A percentile compares a stretch with the other conserved stretches of the same genome.
Evolutionary conservation across 2,888 invertebrate genomes (phyloP).

Genomic region (Hydrotaea diabolus): DNA sequence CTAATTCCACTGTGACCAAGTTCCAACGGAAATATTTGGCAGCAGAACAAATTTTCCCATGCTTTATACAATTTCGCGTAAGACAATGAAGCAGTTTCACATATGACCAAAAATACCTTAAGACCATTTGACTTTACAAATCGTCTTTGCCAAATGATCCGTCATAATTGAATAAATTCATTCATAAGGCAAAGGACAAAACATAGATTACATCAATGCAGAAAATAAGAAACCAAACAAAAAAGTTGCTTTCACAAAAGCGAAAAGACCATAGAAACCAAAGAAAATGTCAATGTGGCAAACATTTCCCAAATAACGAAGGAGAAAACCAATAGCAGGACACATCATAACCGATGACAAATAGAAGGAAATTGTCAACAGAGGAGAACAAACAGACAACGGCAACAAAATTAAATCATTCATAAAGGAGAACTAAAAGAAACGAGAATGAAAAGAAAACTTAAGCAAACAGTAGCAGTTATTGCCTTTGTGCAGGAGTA

Average conservation of each 20-base stretch:
- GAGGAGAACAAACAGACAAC: not conserved
- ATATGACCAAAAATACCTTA: conserved; percentile 35
- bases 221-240: conserved; percentile 26
- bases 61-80: conserved; percentile 1
- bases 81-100: not conserved
- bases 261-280: conserved; percentile 52
- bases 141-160: conserved; percentile 55
- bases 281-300: conserved; percentile 28
- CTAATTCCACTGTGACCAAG: not conserved
- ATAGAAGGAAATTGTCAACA: conserved; percentile 32
- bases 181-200: conserved; percentile 42
- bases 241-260: conserved; percentile 1
- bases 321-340: conserved; percentile 13
- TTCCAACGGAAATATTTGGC: not conserved
- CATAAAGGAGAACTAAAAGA: conserved; percentile 4
- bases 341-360: conserved; percentile 49
- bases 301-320: not conserved
- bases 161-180: conserved; percentile 57
- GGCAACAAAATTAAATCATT: not conserved
- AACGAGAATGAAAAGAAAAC: conserved; percentile 17
- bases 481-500: conserved; percentile 48
- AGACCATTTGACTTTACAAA: conserved; percentile 53
- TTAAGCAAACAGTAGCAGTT: conserved; percentile 65
- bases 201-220: conserved; percentile 55
- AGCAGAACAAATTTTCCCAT: conserved; percentile 38